Conservation (phyloP, 2,113 vertebrate genomes). For the Canis aureus region DNA sequence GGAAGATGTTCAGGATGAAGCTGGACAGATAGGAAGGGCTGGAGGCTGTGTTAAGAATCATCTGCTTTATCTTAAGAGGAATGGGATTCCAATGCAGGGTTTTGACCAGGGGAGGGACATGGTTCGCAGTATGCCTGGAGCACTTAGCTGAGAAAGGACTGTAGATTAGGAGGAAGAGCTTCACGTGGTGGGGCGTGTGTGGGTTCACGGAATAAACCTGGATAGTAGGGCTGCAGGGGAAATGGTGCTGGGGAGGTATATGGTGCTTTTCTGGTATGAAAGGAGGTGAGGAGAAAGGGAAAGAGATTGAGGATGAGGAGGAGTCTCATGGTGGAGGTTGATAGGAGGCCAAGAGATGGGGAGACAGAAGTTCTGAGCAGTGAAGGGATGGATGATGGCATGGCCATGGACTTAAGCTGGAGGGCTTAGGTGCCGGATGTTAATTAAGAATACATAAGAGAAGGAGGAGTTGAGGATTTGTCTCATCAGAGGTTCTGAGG, state of each 20-base stretch:
- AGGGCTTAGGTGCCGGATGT: not conserved
- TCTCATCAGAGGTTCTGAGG: not conserved
- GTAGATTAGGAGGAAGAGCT: not conserved
- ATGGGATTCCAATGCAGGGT: not conserved
- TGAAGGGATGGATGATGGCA: not conserved
- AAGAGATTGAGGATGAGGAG: not conserved
- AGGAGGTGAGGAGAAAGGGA: not conserved
- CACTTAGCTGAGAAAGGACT: not conserved
- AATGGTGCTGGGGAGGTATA: not conserved
- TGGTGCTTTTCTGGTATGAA: not conserved
- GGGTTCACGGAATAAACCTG: not conserved
- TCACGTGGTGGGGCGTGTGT: not conserved
- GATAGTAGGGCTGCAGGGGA: not conserved
- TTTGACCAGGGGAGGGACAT: not conserved
- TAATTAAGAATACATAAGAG: not conserved
- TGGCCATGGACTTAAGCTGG: not conserved
- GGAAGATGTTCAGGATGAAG: not conserved
- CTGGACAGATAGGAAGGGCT: not conserved
- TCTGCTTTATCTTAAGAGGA: not conserved
- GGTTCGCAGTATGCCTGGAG: not conserved
- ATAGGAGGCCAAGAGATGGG: not conserved
- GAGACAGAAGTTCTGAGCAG: not conserved
- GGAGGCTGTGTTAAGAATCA: not conserved
- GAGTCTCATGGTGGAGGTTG: not conserved
- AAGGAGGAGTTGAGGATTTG: not conserved